Conservation (phyloP, 2,113 vertebrate genomes). For the Columba janthina region DNA sequence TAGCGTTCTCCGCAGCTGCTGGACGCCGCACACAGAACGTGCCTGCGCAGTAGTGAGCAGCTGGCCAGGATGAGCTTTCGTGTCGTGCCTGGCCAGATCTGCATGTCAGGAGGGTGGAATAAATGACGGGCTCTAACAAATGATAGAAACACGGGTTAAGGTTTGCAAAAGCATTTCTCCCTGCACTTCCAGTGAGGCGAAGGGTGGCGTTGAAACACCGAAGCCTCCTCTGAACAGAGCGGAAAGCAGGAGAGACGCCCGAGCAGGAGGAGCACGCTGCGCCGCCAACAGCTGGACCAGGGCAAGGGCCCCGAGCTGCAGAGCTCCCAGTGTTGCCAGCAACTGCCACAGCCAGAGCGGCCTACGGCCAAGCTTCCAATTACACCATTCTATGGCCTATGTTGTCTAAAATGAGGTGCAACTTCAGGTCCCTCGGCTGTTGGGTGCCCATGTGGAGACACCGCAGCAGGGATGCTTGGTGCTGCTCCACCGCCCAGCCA, state of each 20-base stretch:
- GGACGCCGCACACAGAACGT: not conserved
- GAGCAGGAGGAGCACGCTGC: not conserved
- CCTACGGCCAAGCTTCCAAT: not conserved
- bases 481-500: not conserved
- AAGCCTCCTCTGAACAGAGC: not conserved
- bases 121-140: not conserved
- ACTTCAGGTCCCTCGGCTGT: not conserved
- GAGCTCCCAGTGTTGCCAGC: not conserved
- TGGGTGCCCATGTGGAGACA: not conserved
- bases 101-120: not conserved
- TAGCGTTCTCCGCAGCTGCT: not conserved
- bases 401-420: not conserved
- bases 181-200: not conserved
- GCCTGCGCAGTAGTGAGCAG: not conserved
- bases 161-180: not conserved
- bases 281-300: not conserved
- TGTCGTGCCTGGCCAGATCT: not conserved
- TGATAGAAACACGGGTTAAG: not conserved
- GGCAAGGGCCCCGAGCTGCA: not conserved
- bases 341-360: not conserved
- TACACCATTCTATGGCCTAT: not conserved
- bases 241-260: not conserved
- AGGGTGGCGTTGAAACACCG: not conserved
- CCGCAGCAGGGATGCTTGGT: not conserved
- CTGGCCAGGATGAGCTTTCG: not conserved